Conservation (phyloP, 2,888 invertebrate species). For the Biston betularia region DNA sequence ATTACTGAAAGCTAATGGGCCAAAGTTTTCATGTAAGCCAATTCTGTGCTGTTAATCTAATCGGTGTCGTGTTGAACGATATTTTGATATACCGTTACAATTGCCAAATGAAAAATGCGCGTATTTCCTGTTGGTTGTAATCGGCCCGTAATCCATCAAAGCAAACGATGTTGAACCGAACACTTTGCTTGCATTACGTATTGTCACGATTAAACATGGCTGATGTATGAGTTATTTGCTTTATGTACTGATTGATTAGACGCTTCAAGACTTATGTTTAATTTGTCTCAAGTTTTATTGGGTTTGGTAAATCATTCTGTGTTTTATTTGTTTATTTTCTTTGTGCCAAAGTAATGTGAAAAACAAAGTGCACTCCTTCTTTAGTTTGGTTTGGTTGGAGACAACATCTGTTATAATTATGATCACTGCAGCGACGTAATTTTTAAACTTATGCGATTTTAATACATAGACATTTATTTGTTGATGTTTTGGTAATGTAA, state of each 20-base stretch:
- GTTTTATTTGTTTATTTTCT: not conserved
- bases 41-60: slow-evolving; percentile 82
- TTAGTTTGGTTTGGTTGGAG: slow-evolving; percentile 19
- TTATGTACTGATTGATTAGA: slow-evolving; percentile 62
- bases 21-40: slow-evolving; percentile 81
- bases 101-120: slow-evolving; percentile 84
- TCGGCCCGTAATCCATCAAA: slow-evolving; percentile 82
- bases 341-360: not conserved
- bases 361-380: not conserved
- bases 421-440: no score
- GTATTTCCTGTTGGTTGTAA: slow-evolving; percentile 80
- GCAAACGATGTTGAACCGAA: slow-evolving; percentile 63
- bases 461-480: no score
- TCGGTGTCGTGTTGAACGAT: slow-evolving; percentile 79
- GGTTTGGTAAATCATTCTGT: slow-evolving; percentile 1
- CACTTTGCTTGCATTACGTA: slow-evolving; percentile 70
- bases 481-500: no score
- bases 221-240: slow-evolving; percentile 66
- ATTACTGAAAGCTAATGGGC: slow-evolving; percentile 69
- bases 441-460: no score
- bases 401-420: no score
- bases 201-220: slow-evolving; percentile 73
- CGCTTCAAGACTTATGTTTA: slow-evolving; percentile 37
- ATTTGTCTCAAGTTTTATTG: slow-evolving; percentile 27
- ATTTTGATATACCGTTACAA: slow-evolving; percentile 79